Evolutionary conservation across 2,797 vertebrate species (phyloP).

Genomic region (Fundulus diaphanus): DNA sequence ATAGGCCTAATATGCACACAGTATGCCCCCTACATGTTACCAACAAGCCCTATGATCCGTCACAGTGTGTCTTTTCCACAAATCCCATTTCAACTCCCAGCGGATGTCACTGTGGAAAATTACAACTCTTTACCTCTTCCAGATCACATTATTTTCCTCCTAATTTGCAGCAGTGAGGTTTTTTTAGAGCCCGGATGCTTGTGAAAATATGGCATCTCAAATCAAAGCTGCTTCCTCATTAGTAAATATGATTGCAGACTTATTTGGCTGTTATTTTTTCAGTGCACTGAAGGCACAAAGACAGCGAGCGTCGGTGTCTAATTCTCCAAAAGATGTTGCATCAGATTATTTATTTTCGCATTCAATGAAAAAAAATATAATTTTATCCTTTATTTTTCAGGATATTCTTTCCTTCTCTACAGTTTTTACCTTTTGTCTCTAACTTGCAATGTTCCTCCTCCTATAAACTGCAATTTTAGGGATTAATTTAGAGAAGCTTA

Average conservation of each 20-base stretch:
- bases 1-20: background rate
- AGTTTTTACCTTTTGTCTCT: background rate
- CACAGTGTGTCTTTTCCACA: background rate
- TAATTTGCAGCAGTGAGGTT: background rate
- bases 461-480: background rate
- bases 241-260: constrained; percentile 1
- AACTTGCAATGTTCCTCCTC: background rate
- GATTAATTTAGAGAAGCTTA: background rate
- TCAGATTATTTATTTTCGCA: background rate
- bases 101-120: constrained; percentile 1
- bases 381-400: background rate
- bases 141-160: constrained; percentile 3
- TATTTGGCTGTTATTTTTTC: background rate
- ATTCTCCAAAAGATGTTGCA: background rate
- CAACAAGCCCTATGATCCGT: background rate
- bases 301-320: background rate
- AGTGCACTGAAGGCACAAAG: background rate
- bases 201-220: background rate
- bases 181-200: background rate
- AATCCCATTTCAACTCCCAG: constrained; percentile 3
- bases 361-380: background rate
- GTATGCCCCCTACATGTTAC: background rate
- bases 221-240: constrained; percentile 4
- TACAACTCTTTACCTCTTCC: constrained; percentile 1
- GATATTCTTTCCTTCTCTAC: background rate